Conservation (phyloP, 2,113 vertebrate species). For the Reinhardtius hippoglossoides region DNA sequence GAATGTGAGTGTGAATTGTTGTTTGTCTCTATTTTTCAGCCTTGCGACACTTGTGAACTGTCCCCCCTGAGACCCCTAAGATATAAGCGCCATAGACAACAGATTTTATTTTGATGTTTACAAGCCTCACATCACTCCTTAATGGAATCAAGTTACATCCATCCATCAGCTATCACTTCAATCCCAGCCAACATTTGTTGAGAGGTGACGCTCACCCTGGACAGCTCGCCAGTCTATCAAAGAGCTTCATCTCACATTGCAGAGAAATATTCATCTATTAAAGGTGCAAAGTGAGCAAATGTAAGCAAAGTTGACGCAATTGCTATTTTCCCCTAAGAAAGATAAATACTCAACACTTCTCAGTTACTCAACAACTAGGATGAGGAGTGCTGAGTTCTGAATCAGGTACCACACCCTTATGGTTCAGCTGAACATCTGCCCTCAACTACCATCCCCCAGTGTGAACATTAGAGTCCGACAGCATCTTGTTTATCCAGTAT, state of each 20-base stretch:
- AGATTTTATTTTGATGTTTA: too few relatives aligned
- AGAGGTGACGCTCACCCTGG: background rate
- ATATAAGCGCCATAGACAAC: too few relatives aligned
- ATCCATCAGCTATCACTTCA: background rate
- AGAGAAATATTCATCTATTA: background rate
- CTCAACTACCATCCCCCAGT: slow-evolving; percentile 32
- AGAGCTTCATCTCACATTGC: background rate
- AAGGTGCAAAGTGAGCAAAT: background rate
- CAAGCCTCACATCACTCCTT: background rate
- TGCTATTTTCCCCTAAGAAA: slow-evolving; percentile 6
- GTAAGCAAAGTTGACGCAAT: background rate
- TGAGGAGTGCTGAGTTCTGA: slow-evolving; percentile 44
- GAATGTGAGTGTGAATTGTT: too few relatives aligned
- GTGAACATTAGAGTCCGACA: slow-evolving; percentile 7
- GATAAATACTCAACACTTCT: slow-evolving; percentile 29
- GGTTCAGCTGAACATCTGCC: slow-evolving; percentile 66
- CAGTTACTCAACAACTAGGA: slow-evolving; percentile 47
- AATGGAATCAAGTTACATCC: background rate
- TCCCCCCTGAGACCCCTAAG: too few relatives aligned
- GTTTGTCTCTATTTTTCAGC: too few relatives aligned
- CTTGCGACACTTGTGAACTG: too few relatives aligned
- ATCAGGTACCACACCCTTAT: slow-evolving; percentile 64
- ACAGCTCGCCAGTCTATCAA: background rate
- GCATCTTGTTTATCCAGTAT: slow-evolving; percentile 49
- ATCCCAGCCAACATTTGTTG: background rate